phyloP scores from a whole-genome alignment of 2,888 invertebrate genomes.

The Drosophila aldrichi region DNA sequence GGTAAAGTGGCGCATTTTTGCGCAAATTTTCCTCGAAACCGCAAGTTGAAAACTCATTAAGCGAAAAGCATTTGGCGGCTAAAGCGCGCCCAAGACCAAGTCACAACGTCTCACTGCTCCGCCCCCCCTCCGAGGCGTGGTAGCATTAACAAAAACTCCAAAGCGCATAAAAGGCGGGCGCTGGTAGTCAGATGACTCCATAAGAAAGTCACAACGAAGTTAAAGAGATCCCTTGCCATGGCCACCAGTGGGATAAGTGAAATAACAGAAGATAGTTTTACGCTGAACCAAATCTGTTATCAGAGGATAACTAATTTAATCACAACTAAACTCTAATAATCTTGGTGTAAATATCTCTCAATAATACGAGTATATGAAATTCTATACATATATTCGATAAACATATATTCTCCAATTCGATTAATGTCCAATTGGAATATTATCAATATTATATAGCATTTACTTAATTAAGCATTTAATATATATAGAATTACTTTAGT shows the following conservation, averaged over 20 bases:
- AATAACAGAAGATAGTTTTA: background rate
- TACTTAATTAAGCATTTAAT: too few species aligned
- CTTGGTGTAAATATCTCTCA: background rate
- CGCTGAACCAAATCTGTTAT: background rate
- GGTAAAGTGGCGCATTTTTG: constrained; percentile 79
- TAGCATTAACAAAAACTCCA: constrained; percentile 37
- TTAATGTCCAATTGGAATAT: background rate
- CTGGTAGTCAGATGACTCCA: background rate
- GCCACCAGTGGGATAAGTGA: background rate
- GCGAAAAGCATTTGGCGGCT: constrained; percentile 75
- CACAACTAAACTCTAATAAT: background rate
- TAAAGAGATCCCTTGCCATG: background rate
- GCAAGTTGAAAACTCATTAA: constrained; percentile 81
- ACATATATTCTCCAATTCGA: background rate
- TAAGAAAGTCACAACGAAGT: constrained; percentile 11
- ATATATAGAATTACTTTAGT: too few species aligned
- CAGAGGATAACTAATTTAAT: background rate
- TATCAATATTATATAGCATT: too few species aligned
- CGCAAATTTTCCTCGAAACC: constrained; percentile 74
- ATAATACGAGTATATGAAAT: background rate
- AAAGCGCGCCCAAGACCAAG: constrained; percentile 46
- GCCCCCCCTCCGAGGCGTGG: constrained; percentile 36
- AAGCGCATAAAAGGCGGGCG: constrained; percentile 3
- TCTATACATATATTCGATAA: background rate
- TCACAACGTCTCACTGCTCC: background rate